These are phyloP conservation scores for Crematogaster levior DNA, from an alignment of 2,888 invertebrate genomes.

Conservation along the genomic window DNA sequence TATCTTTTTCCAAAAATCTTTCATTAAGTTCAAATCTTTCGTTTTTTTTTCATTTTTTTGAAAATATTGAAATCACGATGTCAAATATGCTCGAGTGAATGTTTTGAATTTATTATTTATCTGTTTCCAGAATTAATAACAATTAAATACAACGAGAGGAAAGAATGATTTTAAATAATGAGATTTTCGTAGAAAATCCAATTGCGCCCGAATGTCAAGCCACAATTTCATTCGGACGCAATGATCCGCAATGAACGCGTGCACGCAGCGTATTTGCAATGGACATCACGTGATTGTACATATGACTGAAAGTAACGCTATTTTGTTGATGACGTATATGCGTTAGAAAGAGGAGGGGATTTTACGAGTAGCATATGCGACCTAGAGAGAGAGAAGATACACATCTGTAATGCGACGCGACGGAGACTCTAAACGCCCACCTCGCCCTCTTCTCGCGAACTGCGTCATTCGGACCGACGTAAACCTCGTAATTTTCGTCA, in stretches of 20 bases:
- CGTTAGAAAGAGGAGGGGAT: conserved; percentile 4
- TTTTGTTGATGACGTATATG: conserved; percentile 54
- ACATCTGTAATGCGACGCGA: conserved; percentile 36
- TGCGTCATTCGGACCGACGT: conserved; percentile 57
- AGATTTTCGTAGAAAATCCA: conserved; percentile 19
- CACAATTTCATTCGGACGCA: conserved; percentile 42
- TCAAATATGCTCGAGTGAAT: too few relatives aligned
- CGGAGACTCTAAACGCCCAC: conserved; percentile 59
- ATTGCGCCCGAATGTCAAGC: conserved; percentile 21
- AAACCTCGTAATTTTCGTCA: conserved; percentile 56
- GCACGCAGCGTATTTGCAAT: not conserved
- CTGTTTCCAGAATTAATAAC: not conserved
- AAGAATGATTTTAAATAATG: not conserved
- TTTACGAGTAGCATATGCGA: conserved; percentile 34
- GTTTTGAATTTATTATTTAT: not conserved
- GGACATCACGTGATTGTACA: conserved; percentile 24
- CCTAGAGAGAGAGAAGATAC: conserved; percentile 18
- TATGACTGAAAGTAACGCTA: conserved; percentile 47
- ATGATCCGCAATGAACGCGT: conserved; percentile 16
- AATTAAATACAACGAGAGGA: not conserved
- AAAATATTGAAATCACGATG: not conserved
- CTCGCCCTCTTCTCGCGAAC: conserved; percentile 50
- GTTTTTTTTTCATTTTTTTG: not conserved
- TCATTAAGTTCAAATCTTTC: too few relatives aligned
- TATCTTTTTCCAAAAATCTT: not conserved